Evolutionary conservation across 2,888 invertebrate species (phyloP).

Genomic region (Tenthredo scrophulariae): DNA sequence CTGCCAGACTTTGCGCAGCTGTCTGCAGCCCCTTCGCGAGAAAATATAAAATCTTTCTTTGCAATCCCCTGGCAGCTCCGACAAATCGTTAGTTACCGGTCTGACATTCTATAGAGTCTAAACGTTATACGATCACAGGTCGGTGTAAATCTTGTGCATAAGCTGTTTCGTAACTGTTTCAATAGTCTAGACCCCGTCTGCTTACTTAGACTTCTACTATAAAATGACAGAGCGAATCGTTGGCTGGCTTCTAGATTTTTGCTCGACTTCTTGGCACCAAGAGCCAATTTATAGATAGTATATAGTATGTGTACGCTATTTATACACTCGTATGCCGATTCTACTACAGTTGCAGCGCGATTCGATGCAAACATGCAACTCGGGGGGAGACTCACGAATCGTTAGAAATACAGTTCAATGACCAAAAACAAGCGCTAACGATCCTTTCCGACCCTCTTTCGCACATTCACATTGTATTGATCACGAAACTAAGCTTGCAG

Average conservation of each 20-base stretch:
- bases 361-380: not conserved
- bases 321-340: not conserved
- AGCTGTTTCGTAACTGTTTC: constrained; percentile 41
- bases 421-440: constrained; percentile 67
- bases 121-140: not conserved
- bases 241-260: not conserved
- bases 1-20: constrained; percentile 50
- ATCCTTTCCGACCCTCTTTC: not conserved
- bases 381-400: not conserved
- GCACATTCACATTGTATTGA: constrained; percentile 62
- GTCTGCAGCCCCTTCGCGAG: constrained; percentile 18
- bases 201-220: constrained; percentile 29
- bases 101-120: not conserved
- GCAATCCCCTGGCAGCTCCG: constrained; percentile 27
- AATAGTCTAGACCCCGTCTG: constrained; percentile 50
- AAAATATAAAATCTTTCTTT: constrained; percentile 8
- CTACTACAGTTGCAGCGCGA: not conserved
- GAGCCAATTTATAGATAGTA: not conserved
- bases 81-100: constrained; percentile 34
- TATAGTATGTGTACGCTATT: constrained; percentile 12
- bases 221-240: constrained; percentile 30
- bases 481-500: constrained; percentile 59
- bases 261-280: not conserved
- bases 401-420: constrained; percentile 66
- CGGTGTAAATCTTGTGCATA: constrained; percentile 28